These are phyloP conservation scores for Maniola jurtina DNA, from an alignment of 1,140 invertebrate species.

Conservation along the genomic window DNA sequence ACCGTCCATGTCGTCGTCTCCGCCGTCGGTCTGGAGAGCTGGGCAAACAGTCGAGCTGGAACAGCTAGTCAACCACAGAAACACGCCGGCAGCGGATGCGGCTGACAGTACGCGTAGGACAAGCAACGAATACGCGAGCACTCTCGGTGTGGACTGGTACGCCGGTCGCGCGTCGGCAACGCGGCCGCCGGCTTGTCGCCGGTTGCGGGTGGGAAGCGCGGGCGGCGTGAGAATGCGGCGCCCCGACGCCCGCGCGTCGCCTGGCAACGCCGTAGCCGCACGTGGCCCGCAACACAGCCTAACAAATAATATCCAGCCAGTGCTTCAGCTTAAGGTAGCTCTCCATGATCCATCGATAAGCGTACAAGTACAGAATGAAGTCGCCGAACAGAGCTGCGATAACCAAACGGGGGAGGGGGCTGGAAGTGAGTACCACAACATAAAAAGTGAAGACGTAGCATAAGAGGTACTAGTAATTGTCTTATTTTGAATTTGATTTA, in stretches of 20 bases:
- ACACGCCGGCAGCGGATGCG: conserved; percentile 26
- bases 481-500: too few relatives aligned
- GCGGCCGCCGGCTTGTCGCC: conserved; percentile 11
- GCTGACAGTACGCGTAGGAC: conserved; percentile 22
- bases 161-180: conserved; percentile 4
- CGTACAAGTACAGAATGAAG: too few relatives aligned
- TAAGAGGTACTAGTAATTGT: too few relatives aligned
- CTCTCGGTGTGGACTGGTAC: conserved; percentile 19
- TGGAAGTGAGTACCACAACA: too few relatives aligned
- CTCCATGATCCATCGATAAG: too few relatives aligned
- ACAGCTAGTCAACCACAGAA: conserved; percentile 19
- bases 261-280: conserved; percentile 37
- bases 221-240: conserved; percentile 33
- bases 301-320: background rate
- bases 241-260: conserved; percentile 39
- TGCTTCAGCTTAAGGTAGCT: too few relatives aligned
- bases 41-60: background rate
- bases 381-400: too few relatives aligned
- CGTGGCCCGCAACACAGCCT: conserved; percentile 29
- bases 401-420: too few relatives aligned
- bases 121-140: conserved; percentile 9
- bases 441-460: too few relatives aligned
- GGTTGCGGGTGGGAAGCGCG: conserved; percentile 21
- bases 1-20: conserved; percentile 48
- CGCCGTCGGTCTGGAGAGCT: too few relatives aligned